Evolutionary conservation across 1,140 invertebrate genomes (phyloP), one percentile per base, ranked within the genome.

Genomic region (Cyphomyrmex costatus): DNA sequence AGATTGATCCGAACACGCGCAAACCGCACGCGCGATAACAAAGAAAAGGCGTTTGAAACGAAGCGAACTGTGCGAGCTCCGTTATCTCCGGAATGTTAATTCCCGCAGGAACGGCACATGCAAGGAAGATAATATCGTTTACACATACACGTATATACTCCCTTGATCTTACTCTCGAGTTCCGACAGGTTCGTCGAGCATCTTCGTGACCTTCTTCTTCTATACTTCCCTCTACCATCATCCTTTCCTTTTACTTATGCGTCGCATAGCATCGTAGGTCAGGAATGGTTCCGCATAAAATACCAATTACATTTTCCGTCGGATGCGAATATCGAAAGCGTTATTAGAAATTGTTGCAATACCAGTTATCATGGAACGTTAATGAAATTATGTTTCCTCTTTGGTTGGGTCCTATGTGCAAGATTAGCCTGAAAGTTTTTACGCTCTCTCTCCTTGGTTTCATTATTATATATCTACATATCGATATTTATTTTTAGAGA

Each of bases 61-160:
- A 61, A 68, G 19, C 19, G 33, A 58, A 46, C 46, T 79, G 51
- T 21, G 53, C 46, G 33, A 51, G 65, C 56, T 70, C 86, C 88
- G 87, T 91, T 90, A 91, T 79, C 88, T 58, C 19, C 36, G 60
- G 66, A 89, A 91, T 85, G 66, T 79, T 91, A 83, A 90, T 91
- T 91, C 68, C 49, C 46, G 70, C 49, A 87, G 85, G 79, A 90
- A 89, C 85, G 79, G 85, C 73, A 71, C 76, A 71, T 58, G 7
- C 60, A 53, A 53, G 33, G 21, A 49, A 85, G 89, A 90, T 89
- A 89, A 58, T 19, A 90, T 90, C 89, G 88, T n/a, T 42, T 30
- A 66, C 33, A 68, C 65, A 27, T 24, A 68, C 12, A 65, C 19
- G 10, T 12, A 3, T 68, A 21, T 77, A 63, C 49, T 76, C 76